These are phyloP conservation scores for Halocynthia aurantium DNA, from an alignment of 23 tunicate species.

Conservation along the genomic window DNA sequence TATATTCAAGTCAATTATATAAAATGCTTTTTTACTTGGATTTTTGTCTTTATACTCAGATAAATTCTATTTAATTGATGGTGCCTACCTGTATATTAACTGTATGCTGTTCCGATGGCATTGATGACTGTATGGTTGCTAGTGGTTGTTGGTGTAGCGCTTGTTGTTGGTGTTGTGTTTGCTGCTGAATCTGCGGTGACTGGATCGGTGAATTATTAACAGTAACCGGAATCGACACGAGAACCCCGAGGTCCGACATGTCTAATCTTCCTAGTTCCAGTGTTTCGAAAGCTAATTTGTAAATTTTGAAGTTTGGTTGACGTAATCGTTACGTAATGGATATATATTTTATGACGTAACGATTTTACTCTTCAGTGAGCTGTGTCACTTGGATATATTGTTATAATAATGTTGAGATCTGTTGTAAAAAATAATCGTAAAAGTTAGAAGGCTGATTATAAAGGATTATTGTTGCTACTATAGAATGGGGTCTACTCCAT, in stretches of 20 bases:
- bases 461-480: too few relatives aligned
- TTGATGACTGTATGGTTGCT: neutral
- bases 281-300: neutral
- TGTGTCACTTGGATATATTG: too few relatives aligned
- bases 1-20: too few relatives aligned
- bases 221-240: conserved; percentile 17
- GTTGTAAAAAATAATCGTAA: too few relatives aligned
- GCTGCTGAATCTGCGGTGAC: conserved; percentile 1
- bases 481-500: too few relatives aligned
- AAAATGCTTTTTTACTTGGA: too few relatives aligned
- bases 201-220: conserved; percentile 16
- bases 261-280: conserved; percentile 6
- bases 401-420: neutral
- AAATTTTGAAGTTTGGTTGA: neutral
- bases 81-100: conserved; percentile 16
- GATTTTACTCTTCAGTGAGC: too few relatives aligned
- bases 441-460: too few relatives aligned
- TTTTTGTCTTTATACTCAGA: neutral
- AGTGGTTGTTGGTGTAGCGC: neutral
- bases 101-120: conserved; percentile 1
- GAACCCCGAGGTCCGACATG: conserved; percentile 25
- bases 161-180: conserved; percentile 7
- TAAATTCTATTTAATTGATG: neutral
- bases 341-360: neutral
- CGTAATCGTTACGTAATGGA: too few relatives aligned